Evolutionary conservation across 2,797 vertebrate genomes (phyloP).

Genomic region (Xerus rutilus): DNA sequence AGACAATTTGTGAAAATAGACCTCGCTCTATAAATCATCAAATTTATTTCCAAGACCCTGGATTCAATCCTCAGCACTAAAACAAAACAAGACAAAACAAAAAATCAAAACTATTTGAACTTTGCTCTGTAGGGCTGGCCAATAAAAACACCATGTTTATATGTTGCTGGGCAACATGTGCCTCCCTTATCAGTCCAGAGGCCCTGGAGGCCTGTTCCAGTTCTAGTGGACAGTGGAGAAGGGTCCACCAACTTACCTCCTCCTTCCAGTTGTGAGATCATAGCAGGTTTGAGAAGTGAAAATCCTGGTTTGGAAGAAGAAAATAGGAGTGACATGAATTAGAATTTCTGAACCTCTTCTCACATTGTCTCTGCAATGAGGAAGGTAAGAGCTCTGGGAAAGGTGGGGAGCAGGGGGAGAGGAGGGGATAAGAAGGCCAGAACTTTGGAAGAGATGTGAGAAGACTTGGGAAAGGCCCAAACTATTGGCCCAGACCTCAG

Average conservation of each 20-base stretch:
- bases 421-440: neutral
- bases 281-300: slow-evolving; percentile 78
- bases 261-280: slow-evolving; percentile 78
- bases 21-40: slow-evolving; percentile 32
- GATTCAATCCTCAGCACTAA: neutral
- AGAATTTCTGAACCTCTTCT: slow-evolving; percentile 27
- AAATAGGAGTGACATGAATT: slow-evolving; percentile 54
- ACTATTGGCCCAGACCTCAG: neutral
- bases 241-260: slow-evolving; percentile 30
- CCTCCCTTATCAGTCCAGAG: slow-evolving; percentile 73
- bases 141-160: neutral
- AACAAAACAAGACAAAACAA: neutral
- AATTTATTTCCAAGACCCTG: neutral
- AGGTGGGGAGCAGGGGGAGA: rapidly evolving
- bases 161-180: neutral
- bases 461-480: neutral
- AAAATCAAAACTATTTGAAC: neutral
- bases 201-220: neutral
- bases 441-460: neutral
- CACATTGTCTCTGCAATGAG: neutral
- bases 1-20: neutral
- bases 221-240: slow-evolving; percentile 24
- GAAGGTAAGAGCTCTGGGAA: neutral
- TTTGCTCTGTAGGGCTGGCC: neutral
- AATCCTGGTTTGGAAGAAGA: slow-evolving; percentile 68